Percentiles rank a stretch among this genome's conserved stretches.
These are phyloP conservation scores for Tetrapedia diversipes DNA, from an alignment of 2,888 invertebrate genomes.

Conservation along the genomic window DNA sequence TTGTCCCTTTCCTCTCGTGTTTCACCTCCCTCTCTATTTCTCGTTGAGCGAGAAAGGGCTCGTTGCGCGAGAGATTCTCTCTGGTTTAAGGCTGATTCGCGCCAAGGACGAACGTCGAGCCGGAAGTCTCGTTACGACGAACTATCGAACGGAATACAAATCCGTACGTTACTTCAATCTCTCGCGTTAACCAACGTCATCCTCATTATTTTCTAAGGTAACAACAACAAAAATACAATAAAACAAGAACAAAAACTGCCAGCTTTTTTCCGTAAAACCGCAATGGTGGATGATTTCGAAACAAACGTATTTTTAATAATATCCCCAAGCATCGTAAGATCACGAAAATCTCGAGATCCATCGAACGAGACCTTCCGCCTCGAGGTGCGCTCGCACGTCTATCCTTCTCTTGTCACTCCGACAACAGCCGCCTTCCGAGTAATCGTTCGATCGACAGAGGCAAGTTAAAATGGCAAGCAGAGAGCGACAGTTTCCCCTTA, in stretches of 20 bases:
- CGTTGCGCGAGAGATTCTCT: slow-evolving; percentile 64
- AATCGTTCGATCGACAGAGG: slow-evolving; percentile 63
- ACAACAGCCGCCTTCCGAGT: slow-evolving; percentile 56
- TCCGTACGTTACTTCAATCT: too few species aligned
- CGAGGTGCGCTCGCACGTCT: slow-evolving; percentile 41
- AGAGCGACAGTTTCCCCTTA: slow-evolving; percentile 73
- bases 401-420: slow-evolving; percentile 42
- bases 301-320: too few species aligned
- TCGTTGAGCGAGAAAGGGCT: slow-evolving; percentile 27
- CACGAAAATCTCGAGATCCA: slow-evolving; percentile 17
- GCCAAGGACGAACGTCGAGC: slow-evolving; percentile 46
- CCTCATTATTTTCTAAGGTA: too few species aligned
- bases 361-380: slow-evolving; percentile 37
- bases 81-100: slow-evolving; percentile 67
- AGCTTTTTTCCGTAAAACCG: too few species aligned
- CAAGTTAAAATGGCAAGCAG: slow-evolving; percentile 78
- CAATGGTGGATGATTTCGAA: too few species aligned
- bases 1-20: slow-evolving; percentile 40
- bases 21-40: slow-evolving; percentile 4
- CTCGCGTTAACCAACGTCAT: not conserved
- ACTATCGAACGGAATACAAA: too few species aligned
- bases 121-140: slow-evolving; percentile 32
- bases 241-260: not conserved
- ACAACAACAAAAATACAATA: not conserved
- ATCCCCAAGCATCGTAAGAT: too few species aligned